These are phyloP conservation scores for Choreutis nemorana DNA, from an alignment of 2,888 invertebrate genomes.

Conservation along the genomic window DNA sequence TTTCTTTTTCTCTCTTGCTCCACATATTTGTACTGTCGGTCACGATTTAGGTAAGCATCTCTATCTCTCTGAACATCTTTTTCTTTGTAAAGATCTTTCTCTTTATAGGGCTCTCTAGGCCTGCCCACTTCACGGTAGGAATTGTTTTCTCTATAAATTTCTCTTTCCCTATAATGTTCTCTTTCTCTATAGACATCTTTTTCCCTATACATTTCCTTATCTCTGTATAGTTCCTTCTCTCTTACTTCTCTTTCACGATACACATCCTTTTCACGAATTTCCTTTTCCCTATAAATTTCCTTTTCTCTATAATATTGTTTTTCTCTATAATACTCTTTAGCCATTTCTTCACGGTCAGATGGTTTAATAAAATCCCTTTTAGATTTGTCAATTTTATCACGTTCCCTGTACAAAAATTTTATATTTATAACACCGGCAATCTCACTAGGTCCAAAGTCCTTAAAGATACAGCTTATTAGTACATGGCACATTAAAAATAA, in stretches of 20 bases:
- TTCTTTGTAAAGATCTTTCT: constrained; percentile 37
- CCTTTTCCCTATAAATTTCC: constrained; percentile 36
- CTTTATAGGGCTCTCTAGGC: constrained; percentile 26
- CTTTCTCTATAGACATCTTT: constrained; percentile 45
- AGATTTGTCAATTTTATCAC: constrained; percentile 50
- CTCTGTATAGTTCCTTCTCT: constrained; percentile 27
- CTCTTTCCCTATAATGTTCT: constrained; percentile 31
- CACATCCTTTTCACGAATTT: constrained; percentile 15
- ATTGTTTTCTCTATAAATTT: constrained; percentile 20
- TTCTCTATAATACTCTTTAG: constrained; percentile 58
- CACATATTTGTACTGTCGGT: constrained; percentile 43
- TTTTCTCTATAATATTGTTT: constrained; percentile 50
- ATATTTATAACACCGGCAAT: too few relatives aligned
- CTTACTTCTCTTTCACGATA: constrained; percentile 26
- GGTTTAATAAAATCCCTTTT: constrained; percentile 44
- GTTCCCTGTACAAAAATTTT: constrained; percentile 50
- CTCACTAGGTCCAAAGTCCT: too few relatives aligned
- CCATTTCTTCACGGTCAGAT: constrained; percentile 46
- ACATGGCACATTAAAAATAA: too few relatives aligned
- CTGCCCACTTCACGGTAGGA: constrained; percentile 10
- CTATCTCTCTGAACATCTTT: constrained; percentile 33
- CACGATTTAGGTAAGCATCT: constrained; percentile 37
- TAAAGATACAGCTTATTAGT: too few relatives aligned
- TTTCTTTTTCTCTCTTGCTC: constrained; percentile 42
- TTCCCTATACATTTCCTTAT: constrained; percentile 28